phyloP scores from a whole-genome alignment of 2,797 vertebrate species.

The Propithecus perrieri region DNA sequence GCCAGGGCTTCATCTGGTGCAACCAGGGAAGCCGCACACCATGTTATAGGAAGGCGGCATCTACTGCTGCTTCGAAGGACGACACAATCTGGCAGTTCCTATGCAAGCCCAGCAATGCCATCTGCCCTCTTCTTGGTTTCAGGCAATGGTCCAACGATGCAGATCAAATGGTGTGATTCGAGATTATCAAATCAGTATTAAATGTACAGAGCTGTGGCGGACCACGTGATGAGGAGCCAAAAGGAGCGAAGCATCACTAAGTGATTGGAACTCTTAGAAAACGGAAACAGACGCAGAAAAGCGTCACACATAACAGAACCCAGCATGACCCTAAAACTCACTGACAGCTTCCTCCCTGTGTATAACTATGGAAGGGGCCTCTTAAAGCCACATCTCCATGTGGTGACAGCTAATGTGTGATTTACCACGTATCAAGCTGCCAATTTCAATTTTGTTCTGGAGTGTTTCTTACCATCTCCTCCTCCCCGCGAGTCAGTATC shows the following conservation, averaged over 20 bases:
- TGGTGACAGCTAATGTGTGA: background rate
- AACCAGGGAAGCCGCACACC: background rate
- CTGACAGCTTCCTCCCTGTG: background rate
- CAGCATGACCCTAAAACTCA: background rate
- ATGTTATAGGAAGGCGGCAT: background rate
- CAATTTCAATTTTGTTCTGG: background rate
- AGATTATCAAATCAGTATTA: background rate
- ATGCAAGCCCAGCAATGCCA: background rate
- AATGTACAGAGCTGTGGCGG: background rate
- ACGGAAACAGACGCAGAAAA: background rate
- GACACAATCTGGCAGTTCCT: background rate
- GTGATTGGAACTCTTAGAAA: constrained; percentile 32
- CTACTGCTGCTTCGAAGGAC: constrained; percentile 17
- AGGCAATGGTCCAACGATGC: constrained; percentile 23
- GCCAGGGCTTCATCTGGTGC: background rate
- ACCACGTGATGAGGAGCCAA: background rate
- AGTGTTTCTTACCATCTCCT: background rate
- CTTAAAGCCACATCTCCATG: background rate
- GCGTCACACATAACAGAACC: background rate
- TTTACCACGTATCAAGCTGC: background rate
- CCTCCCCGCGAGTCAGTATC: background rate
- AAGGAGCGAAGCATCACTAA: background rate
- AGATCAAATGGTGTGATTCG: constrained; percentile 32
- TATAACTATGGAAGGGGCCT: background rate
- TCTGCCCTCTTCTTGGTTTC: constrained; percentile 2